A percentile compares a stretch with the other conserved stretches of the same genome.
Conservation (phyloP, 30 jellyfish, hydroid and myxozoan species). For the Aurelia aurita complex sp. Pacific region DNA sequence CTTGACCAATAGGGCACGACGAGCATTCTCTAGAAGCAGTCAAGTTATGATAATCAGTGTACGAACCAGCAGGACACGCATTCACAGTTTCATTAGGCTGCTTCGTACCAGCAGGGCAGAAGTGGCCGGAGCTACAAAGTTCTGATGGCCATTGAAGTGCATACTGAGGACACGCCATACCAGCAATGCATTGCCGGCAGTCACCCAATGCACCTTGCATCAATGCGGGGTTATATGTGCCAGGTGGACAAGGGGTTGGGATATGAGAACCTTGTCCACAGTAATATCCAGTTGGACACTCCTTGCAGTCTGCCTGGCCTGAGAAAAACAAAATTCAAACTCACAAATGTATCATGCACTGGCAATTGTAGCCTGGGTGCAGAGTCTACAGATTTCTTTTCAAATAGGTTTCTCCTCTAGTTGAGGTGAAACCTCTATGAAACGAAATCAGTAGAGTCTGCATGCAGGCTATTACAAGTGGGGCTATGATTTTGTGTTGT, state of each 20-base stretch:
- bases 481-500: too few relatives aligned
- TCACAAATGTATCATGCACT: too few relatives aligned
- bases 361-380: too few relatives aligned
- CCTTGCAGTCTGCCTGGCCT: conserved; percentile 90
- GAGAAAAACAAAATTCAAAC: neutral
- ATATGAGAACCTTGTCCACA: conserved; percentile 79
- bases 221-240: conserved; percentile 85
- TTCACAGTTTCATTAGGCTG: conserved; percentile 83
- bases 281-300: conserved; percentile 91
- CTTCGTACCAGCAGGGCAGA: conserved; percentile 95
- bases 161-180: conserved; percentile 97
- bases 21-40: conserved; percentile 90
- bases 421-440: too few relatives aligned
- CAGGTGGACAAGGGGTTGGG: conserved; percentile 92
- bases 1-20: conserved; percentile 93
- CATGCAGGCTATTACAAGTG: too few relatives aligned
- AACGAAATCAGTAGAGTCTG: too few relatives aligned
- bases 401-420: too few relatives aligned
- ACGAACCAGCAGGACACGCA: conserved; percentile 99
- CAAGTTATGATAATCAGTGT: conserved; percentile 84
- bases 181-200: conserved; percentile 95
- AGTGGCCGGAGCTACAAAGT: conserved; percentile 93
- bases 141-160: conserved; percentile 87
- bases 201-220: conserved; percentile 63
- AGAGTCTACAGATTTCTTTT: too few relatives aligned